Evolutionary conservation across 2,888 invertebrate genomes (phyloP).

Genomic region (Himalopsyche japonica): DNA sequence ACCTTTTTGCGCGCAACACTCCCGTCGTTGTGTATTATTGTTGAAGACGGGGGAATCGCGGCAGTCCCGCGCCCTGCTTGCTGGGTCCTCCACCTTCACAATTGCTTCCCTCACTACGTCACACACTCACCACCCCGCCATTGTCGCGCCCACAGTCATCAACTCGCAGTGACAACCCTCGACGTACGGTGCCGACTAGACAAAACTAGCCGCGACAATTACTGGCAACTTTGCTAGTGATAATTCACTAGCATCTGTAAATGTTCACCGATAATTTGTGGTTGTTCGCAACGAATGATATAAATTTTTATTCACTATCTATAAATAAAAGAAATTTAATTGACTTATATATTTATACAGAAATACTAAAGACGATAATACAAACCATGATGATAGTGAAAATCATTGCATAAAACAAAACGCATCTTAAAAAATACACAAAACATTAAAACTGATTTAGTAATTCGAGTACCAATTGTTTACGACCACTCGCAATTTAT

Average conservation of each 20-base stretch:
- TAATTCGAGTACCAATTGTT: too few relatives aligned
- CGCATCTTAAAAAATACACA: too few relatives aligned
- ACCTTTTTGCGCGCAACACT: not conserved
- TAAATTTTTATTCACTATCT: not conserved
- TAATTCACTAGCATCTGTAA: not conserved
- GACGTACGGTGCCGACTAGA: not conserved
- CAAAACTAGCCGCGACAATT: not conserved
- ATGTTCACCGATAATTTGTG: not conserved
- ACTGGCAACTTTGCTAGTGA: not conserved
- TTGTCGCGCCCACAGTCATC: not conserved
- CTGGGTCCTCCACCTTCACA: slow-evolving; percentile 31
- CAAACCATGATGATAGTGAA: too few relatives aligned
- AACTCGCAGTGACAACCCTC: not conserved
- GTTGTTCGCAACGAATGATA: not conserved
- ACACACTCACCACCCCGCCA: not conserved
- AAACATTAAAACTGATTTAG: too few relatives aligned
- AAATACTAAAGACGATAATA: not conserved
- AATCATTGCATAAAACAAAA: too few relatives aligned
- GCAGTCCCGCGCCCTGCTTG: slow-evolving; percentile 16
- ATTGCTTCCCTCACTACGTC: not conserved
- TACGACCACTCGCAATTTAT: too few relatives aligned
- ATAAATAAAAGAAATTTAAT: not conserved
- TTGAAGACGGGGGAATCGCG: slow-evolving; percentile 8
- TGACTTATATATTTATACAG: not conserved
- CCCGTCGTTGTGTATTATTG: not conserved